phyloP scores from a whole-genome alignment of 2,113 vertebrate species.

The Thermophis baileyi region DNA sequence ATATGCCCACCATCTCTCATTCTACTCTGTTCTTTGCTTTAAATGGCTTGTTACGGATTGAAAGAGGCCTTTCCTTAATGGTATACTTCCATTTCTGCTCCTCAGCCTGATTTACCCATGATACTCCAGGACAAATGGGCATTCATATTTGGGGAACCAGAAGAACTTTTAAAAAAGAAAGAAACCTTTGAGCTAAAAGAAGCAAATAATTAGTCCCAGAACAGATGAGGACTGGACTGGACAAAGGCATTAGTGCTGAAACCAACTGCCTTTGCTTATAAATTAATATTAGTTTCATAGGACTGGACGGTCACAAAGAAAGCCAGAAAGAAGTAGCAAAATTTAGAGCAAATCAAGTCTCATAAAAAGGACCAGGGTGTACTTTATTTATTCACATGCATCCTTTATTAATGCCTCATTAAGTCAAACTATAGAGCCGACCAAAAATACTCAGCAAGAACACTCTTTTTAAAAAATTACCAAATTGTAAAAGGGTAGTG shows the following conservation, averaged over 20 bases:
- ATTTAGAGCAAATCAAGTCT: not conserved
- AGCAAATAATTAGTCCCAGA: not conserved
- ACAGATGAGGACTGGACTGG: not conserved
- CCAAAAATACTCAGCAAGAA: constrained; percentile 4
- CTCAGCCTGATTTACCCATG: not conserved
- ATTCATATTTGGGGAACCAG: not conserved
- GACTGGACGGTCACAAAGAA: not conserved
- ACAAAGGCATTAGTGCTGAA: not conserved
- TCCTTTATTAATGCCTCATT: constrained; percentile 12
- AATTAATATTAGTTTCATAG: not conserved
- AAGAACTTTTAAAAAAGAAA: not conserved
- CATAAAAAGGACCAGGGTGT: not conserved
- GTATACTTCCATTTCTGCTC: not conserved
- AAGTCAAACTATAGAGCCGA: not conserved
- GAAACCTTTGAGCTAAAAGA: not conserved
- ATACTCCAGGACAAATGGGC: not conserved
- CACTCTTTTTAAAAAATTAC: not conserved
- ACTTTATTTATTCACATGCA: constrained; percentile 2
- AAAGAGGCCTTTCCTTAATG: not conserved
- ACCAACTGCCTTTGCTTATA: not conserved
- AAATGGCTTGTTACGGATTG: not conserved
- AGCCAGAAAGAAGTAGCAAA: not conserved
- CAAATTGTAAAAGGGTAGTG: not conserved
- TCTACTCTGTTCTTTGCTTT: not conserved
- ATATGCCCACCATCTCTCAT: not conserved